phyloP scores from a whole-genome alignment of 1,140 invertebrate genomes.

The Argopecten irradians region DNA sequence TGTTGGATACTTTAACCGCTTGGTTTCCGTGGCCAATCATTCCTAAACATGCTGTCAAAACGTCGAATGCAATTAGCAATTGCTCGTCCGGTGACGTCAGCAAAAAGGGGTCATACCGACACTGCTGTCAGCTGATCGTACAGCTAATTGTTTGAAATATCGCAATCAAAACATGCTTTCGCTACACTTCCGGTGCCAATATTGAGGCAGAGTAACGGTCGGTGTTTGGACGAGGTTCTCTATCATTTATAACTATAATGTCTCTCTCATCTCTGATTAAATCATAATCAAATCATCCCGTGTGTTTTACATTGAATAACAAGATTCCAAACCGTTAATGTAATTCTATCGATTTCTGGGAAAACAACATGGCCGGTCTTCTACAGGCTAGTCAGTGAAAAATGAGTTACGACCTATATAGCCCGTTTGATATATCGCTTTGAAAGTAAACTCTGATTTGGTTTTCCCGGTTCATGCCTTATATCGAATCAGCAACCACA shows the following conservation, averaged over 20 bases:
- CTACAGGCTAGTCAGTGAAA: not conserved
- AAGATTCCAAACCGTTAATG: not conserved
- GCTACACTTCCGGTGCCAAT: not conserved
- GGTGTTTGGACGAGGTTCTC: not conserved
- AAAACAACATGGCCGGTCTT: not conserved
- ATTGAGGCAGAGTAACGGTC: not conserved
- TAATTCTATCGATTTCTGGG: not conserved
- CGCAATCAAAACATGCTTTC: not conserved
- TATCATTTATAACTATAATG: not conserved
- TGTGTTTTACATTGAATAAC: not conserved
- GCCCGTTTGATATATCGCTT: not conserved
- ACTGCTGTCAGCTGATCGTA: not conserved
- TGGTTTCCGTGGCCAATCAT: no score
- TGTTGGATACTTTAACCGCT: no score
- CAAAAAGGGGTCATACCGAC: not conserved
- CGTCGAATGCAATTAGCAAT: not conserved
- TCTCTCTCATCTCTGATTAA: not conserved
- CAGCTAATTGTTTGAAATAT: not conserved
- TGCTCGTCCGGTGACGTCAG: not conserved
- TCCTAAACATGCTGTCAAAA: not conserved
- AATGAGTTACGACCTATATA: not conserved
- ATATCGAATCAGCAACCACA: not conserved
- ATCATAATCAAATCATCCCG: not conserved
- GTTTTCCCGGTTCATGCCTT: not conserved
- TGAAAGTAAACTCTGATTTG: not conserved